These are phyloP conservation scores for Exocentrus adspersus DNA, from an alignment of 2,888 invertebrate species.

Conservation along the genomic window DNA sequence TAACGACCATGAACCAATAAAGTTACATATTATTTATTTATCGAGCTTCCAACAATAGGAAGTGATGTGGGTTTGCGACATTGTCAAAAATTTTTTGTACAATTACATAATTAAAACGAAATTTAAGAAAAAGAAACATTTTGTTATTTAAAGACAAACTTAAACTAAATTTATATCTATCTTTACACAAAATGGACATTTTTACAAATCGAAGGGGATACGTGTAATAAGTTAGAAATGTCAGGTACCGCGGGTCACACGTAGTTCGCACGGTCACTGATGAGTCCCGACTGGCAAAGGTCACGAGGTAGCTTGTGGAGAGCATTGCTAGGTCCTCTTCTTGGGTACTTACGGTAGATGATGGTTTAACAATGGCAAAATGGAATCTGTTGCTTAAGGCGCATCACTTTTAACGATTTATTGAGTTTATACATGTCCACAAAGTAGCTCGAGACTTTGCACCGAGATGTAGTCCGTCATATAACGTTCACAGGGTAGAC, in stretches of 20 bases:
- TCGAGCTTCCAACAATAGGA: conserved; percentile 34
- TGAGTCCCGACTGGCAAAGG: conserved; percentile 51
- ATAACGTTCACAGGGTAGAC: conserved; percentile 53
- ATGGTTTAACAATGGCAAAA: conserved; percentile 31
- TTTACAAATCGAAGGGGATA: conserved; percentile 65
- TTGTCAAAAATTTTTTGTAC: conserved; percentile 52
- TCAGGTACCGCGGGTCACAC: conserved; percentile 59
- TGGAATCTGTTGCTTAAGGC: conserved; percentile 40
- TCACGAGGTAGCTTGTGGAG: conserved; percentile 58
- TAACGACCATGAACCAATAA: conserved; percentile 42
- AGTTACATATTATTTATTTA: conserved; percentile 33
- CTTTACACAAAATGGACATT: conserved; percentile 66
- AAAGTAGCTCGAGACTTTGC: conserved; percentile 60
- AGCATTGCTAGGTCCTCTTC: conserved; percentile 27
- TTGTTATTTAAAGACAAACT: conserved; percentile 54
- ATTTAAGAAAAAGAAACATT: conserved; percentile 44
- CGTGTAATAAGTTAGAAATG: conserved; percentile 62
- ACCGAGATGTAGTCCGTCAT: conserved; percentile 56
- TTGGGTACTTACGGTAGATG: conserved; percentile 30
- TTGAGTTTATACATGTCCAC: conserved; percentile 47
- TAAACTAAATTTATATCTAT: conserved; percentile 65
- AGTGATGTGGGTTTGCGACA: conserved; percentile 41
- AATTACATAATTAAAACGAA: conserved; percentile 39
- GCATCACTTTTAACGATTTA: conserved; percentile 49
- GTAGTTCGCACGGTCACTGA: conserved; percentile 56